These are phyloP conservation scores for Hoplodrina blanda DNA, from an alignment of 2,888 invertebrate species.

Conservation along the genomic window DNA sequence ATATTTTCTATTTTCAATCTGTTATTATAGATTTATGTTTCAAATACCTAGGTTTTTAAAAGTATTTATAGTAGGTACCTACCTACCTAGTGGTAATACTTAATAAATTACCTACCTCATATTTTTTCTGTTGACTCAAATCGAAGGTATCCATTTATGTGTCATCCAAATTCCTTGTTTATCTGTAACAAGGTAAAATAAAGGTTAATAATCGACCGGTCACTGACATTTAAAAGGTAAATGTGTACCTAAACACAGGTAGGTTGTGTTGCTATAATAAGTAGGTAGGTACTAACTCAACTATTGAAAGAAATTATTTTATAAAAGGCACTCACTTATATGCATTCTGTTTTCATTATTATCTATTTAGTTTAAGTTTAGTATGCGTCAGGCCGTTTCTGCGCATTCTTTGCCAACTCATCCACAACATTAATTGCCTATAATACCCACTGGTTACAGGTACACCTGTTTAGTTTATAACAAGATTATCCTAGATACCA, in stretches of 20 bases:
- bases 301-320: not conserved
- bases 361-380: slow-evolving; percentile 38
- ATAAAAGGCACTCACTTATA: not conserved
- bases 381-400: not conserved
- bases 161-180: slow-evolving; percentile 77
- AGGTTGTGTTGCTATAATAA: not conserved
- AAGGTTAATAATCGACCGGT: slow-evolving; percentile 6
- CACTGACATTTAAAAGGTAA: not conserved
- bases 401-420: not conserved
- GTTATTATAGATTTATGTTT: no score
- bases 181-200: slow-evolving; percentile 76
- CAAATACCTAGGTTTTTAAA: no score
- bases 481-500: slow-evolving; percentile 5
- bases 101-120: slow-evolving; percentile 65
- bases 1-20: not conserved
- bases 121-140: slow-evolving; percentile 48
- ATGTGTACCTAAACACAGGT: not conserved
- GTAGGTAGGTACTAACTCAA: not conserved
- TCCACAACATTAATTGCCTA: slow-evolving; percentile 12
- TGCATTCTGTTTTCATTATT: not conserved
- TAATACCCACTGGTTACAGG: slow-evolving; percentile 7
- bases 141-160: slow-evolving; percentile 10
- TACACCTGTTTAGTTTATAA: slow-evolving; percentile 11
- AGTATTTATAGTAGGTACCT: no score
- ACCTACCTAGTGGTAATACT: no score